Conservation (phyloP, 2,113 vertebrate genomes). For the Engystomops pustulosus region DNA sequence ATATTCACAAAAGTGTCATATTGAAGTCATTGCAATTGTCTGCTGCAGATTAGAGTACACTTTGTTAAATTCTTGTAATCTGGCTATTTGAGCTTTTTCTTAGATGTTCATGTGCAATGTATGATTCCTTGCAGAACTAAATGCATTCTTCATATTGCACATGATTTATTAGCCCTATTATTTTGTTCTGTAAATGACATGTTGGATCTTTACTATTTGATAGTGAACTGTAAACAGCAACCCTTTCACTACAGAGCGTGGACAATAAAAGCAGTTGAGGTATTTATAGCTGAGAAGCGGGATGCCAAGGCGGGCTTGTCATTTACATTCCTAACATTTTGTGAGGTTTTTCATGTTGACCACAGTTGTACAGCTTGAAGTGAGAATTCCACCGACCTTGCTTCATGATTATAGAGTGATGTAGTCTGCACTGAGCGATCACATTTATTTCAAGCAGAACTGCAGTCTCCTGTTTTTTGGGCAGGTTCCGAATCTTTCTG, state of each 20-base stretch:
- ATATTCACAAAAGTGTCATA: background rate
- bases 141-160: background rate
- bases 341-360: conserved; percentile 30
- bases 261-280: conserved; percentile 51
- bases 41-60: background rate
- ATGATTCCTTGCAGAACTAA: background rate
- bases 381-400: conserved; percentile 18
- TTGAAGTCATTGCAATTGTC: background rate
- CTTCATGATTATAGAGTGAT: background rate
- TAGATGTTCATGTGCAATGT: background rate
- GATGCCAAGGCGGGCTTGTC: conserved; percentile 53
- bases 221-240: conserved; percentile 15
- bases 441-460: too few species aligned
- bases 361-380: conserved; percentile 19
- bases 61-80: background rate
- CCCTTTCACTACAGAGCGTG: conserved; percentile 13
- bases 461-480: too few species aligned
- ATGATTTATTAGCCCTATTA: conserved; percentile 9
- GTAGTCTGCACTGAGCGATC: background rate
- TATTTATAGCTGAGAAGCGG: conserved; percentile 49
- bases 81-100: conserved; percentile 5
- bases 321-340: conserved; percentile 54
- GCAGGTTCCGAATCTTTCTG: too few species aligned
- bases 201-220: background rate
- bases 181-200: conserved; percentile 27